A percentile compares a stretch with the other conserved stretches of the same genome.
Conservation (phyloP, 2,888 invertebrate genomes). For the Venusia cambrica region DNA sequence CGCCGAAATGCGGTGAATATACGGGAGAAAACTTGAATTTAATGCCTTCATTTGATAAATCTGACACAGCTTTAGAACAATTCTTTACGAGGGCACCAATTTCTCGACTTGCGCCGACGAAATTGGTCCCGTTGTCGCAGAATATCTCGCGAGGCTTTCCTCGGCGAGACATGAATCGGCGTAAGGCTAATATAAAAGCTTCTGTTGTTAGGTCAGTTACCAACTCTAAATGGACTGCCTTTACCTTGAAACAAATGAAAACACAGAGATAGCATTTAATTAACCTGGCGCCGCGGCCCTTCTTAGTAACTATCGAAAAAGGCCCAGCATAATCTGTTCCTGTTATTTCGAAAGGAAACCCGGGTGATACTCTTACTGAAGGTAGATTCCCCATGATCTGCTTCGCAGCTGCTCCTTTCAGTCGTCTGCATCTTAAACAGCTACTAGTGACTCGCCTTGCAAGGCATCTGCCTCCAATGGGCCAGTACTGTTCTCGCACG, state of each 20-base stretch:
- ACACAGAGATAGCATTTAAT: too few species aligned
- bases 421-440: constrained; percentile 4
- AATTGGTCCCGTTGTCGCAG: constrained; percentile 8
- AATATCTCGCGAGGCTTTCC: constrained; percentile 8
- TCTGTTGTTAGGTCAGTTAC: constrained; percentile 2
- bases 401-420: constrained; percentile 9
- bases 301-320: too few species aligned
- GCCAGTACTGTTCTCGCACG: constrained; percentile 9
- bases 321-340: not conserved
- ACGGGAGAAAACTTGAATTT: too few species aligned
- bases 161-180: constrained; percentile 5
- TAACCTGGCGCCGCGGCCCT: not conserved
- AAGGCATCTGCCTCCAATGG: constrained; percentile 5
- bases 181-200: constrained; percentile 5
- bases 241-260: constrained; percentile 2
- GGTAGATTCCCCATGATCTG: not conserved
- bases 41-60: constrained; percentile 2
- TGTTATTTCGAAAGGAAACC: too few species aligned
- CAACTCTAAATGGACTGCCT: constrained; percentile 5
- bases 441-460: not conserved
- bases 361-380: too few species aligned
- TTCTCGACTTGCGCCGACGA: constrained; percentile 7
- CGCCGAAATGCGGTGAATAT: constrained; percentile 1
- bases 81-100: constrained; percentile 4
- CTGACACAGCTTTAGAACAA: constrained; percentile 2